Percentiles rank a stretch among this genome's conserved stretches.
Evolutionary conservation across 2,797 vertebrate species (phyloP).

Genomic region (Neosilurus mollespiculum): DNA sequence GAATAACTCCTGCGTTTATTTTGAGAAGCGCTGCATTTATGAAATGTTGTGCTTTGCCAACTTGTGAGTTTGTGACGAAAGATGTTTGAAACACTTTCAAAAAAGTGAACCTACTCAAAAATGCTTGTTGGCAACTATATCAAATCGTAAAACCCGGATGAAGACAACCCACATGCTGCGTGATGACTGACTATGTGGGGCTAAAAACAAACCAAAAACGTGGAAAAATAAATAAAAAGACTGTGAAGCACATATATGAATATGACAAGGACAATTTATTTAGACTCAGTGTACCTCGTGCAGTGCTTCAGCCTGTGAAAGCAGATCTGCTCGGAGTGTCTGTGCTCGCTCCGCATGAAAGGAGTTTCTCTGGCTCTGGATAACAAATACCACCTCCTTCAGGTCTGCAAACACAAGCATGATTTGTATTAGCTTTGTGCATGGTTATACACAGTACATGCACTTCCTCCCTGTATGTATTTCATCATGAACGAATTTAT

Average conservation of each 20-base stretch:
- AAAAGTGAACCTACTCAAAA: neutral
- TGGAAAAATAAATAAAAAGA: neutral
- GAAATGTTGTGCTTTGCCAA: neutral
- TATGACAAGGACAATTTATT: neutral
- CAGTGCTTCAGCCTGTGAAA: slow-evolving; percentile 77
- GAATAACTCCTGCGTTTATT: slow-evolving; percentile 10
- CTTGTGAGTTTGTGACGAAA: neutral
- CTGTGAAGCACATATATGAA: no score
- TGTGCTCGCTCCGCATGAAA: slow-evolving; percentile 88
- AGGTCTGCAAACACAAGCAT: slow-evolving; percentile 76
- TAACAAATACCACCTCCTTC: slow-evolving; percentile 87
- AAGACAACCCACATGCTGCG: neutral
- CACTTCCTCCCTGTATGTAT: neutral
- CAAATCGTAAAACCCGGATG: neutral
- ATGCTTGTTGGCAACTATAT: neutral
- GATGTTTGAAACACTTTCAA: neutral
- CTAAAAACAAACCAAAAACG: neutral
- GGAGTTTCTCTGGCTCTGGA: slow-evolving; percentile 94
- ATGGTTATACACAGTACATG: neutral
- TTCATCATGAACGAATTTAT: neutral
- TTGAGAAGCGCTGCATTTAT: slow-evolving; percentile 7
- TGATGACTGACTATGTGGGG: neutral
- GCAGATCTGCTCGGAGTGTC: slow-evolving; percentile 76
- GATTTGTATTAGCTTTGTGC: neutral
- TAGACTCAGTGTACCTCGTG: slow-evolving; percentile 76